phyloP scores from a whole-genome alignment of 2,888 invertebrate species.

The Magallana nippona region DNA sequence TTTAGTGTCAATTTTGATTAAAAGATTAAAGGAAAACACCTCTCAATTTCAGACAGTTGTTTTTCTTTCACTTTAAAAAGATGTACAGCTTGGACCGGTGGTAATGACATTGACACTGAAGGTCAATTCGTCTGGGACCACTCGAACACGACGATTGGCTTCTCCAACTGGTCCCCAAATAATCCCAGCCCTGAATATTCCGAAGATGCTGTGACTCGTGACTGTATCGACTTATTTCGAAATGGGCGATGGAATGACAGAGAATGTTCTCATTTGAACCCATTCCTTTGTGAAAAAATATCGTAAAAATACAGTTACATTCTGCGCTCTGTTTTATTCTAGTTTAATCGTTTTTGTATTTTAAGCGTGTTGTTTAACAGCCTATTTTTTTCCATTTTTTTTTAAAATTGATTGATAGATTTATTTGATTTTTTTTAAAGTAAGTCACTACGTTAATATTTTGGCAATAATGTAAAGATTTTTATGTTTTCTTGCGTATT shows the following conservation, averaged over 20 bases:
- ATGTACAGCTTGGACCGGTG: not conserved
- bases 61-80: not conserved
- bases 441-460: no score
- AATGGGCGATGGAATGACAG: not conserved
- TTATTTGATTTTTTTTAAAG: no score
- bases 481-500: no score
- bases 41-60: not conserved
- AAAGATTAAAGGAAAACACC: no score
- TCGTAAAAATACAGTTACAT: no score
- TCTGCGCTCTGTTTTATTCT: no score
- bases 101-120: not conserved
- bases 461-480: no score
- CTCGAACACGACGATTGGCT: not conserved
- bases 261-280: not conserved
- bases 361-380: no score
- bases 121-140: not conserved
- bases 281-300: not conserved
- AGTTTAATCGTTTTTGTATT: no score
- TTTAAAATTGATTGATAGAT: no score
- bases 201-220: not conserved
- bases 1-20: no score
- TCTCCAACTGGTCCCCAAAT: not conserved
- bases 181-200: not conserved
- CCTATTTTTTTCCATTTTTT: no score
- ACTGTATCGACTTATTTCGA: not conserved